Percentiles rank a stretch among this genome's conserved stretches.
These are phyloP conservation scores for Acrocyrtus sp. DNA, from an alignment of 2,888 invertebrate species.

Conservation along the genomic window DNA sequence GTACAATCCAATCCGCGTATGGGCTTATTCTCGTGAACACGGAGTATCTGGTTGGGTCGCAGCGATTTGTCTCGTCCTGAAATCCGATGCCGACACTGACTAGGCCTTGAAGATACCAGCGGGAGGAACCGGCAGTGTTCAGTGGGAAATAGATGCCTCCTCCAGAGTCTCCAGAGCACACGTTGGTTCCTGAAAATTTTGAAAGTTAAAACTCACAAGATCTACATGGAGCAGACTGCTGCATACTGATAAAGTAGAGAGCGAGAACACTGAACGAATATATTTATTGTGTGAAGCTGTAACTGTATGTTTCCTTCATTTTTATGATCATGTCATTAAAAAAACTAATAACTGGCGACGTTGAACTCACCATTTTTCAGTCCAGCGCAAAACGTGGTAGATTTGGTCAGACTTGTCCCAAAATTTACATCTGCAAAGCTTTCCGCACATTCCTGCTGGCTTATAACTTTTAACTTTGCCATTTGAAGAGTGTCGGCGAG, in stretches of 20 bases:
- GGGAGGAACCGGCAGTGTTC: constrained; percentile 5
- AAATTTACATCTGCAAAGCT: constrained; percentile 41
- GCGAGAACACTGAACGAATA: no score
- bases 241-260: no score
- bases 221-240: no score
- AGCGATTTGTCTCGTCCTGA: constrained; percentile 45
- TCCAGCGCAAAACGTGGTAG: constrained; percentile 61
- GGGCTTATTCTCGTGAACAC: constrained; percentile 58
- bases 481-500: constrained; percentile 53
- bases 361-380: constrained; percentile 39
- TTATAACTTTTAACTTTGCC: constrained; percentile 54
- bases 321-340: background rate
- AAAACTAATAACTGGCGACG: constrained; percentile 7
- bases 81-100: constrained; percentile 57
- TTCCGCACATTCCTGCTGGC: constrained; percentile 53
- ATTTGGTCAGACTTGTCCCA: constrained; percentile 53
- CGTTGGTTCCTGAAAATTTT: constrained; percentile 42
- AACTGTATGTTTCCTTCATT: no score
- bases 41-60: constrained; percentile 55
- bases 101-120: constrained; percentile 60
- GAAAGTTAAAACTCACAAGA: background rate
- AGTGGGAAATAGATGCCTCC: constrained; percentile 52
- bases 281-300: no score
- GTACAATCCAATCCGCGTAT: constrained; percentile 57
- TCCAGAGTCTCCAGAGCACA: constrained; percentile 61